Conservation (phyloP, 2,113 vertebrate genomes). For the Aramus guarauna region DNA sequence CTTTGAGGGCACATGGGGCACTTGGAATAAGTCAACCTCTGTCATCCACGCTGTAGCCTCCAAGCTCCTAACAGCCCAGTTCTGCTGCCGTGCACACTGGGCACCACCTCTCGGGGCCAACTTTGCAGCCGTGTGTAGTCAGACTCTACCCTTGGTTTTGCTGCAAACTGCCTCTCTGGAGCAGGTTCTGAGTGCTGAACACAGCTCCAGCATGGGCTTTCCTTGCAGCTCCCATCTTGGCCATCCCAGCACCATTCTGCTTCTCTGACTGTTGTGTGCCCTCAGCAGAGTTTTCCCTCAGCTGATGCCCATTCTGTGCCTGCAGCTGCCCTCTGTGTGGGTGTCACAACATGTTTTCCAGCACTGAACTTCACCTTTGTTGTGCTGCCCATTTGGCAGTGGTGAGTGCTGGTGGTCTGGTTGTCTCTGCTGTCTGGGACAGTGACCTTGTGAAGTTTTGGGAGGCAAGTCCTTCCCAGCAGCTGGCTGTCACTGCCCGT, state of each 20-base stretch:
- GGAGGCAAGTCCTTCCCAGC: not conserved
- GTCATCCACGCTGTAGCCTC: not conserved
- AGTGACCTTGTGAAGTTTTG: not conserved
- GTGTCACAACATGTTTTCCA: not conserved
- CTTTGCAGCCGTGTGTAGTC: not conserved
- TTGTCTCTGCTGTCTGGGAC: not conserved
- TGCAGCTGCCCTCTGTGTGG: not conserved
- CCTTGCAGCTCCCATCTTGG: not conserved
- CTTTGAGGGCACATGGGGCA: not conserved
- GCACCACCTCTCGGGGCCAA: accelerated
- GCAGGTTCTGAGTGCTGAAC: not conserved
- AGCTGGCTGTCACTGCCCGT: accelerated
- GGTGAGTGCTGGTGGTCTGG: not conserved
- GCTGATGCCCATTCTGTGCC: not conserved
- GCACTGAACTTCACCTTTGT: not conserved
- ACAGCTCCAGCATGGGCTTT: not conserved
- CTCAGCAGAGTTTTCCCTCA: not conserved
- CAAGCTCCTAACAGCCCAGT: not conserved
- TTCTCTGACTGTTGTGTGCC: not conserved
- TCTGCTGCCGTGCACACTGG: accelerated
- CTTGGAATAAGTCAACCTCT: not conserved
- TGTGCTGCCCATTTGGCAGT: not conserved
- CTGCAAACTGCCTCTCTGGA: not conserved
- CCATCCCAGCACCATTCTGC: not conserved
- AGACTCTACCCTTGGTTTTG: not conserved